Percentiles rank a stretch among this genome's conserved stretches.
phyloP scores from a whole-genome alignment of 2,113 vertebrate genomes.

The Dicaeum eximium region DNA sequence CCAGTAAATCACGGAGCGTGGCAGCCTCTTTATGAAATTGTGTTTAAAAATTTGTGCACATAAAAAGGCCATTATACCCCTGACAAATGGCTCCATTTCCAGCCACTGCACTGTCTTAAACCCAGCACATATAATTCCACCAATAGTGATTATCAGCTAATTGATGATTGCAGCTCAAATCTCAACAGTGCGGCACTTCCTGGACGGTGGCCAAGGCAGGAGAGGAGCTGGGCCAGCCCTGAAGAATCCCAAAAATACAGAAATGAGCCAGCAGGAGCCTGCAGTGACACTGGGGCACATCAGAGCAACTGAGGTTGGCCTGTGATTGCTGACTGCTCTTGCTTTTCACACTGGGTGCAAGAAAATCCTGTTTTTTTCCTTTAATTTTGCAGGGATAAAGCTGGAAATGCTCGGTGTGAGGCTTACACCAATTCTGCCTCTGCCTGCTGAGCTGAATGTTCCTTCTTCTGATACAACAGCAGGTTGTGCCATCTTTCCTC shows the following conservation, averaged over 20 bases:
- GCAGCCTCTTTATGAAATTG: constrained; percentile 22
- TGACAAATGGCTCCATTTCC: not conserved
- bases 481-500: not conserved
- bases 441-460: not conserved
- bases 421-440: not conserved
- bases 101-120: not conserved
- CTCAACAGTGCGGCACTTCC: not conserved
- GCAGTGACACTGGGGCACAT: not conserved
- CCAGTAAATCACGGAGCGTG: not conserved
- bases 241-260: not conserved
- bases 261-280: not conserved
- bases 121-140: not conserved
- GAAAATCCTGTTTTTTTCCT: not conserved
- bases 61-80: constrained; percentile 17
- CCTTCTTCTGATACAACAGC: not conserved
- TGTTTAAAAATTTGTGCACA: constrained; percentile 37
- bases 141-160: constrained; percentile 36
- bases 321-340: not conserved
- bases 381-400: not conserved
- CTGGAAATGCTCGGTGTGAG: not conserved
- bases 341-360: not conserved
- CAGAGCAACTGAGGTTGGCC: not conserved
- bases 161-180: constrained; percentile 5
- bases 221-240: not conserved
- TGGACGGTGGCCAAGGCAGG: not conserved